Evolutionary conservation across 2,797 vertebrate genomes (phyloP).

Genomic region (Luscinia luscinia): DNA sequence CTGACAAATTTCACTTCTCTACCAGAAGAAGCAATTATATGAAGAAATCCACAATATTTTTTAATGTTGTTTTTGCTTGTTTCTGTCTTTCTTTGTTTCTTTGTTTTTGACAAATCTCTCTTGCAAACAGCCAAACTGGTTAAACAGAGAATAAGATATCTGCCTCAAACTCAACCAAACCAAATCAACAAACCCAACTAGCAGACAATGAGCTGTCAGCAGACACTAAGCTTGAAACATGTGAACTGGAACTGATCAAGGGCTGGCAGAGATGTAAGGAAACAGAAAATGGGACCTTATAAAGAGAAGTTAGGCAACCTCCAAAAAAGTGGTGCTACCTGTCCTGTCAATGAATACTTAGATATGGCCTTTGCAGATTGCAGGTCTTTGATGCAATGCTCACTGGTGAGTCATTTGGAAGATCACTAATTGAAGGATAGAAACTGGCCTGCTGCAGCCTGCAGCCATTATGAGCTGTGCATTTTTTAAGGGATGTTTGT

Average conservation of each 20-base stretch:
- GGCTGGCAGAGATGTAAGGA: slow-evolving; percentile 27
- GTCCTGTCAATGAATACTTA: slow-evolving; percentile 55
- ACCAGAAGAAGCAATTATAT: background rate
- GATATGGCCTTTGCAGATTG: slow-evolving; percentile 52
- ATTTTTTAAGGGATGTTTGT: slow-evolving; percentile 40
- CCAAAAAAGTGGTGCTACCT: slow-evolving; percentile 52
- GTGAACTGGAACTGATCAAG: slow-evolving; percentile 19
- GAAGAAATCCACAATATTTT: background rate
- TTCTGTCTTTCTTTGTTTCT: background rate
- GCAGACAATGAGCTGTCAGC: background rate
- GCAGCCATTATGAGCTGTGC: slow-evolving; percentile 29
- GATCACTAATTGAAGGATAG: slow-evolving; percentile 52
- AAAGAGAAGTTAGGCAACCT: slow-evolving; percentile 53
- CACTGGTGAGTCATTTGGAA: slow-evolving; percentile 31
- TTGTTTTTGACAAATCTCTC: background rate
- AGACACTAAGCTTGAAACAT: background rate
- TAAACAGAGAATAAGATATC: background rate
- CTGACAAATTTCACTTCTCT: background rate
- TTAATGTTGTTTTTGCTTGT: background rate
- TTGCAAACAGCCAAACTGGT: background rate
- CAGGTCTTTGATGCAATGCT: slow-evolving; percentile 39
- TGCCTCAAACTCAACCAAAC: background rate
- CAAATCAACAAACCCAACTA: background rate
- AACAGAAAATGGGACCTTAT: slow-evolving; percentile 42
- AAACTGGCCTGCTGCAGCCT: slow-evolving; percentile 38